A percentile compares a stretch with the other conserved stretches of the same genome.
Evolutionary conservation across 64 coral and sea anemone species (phyloP).

Genomic region (Pocillopora damicornis): DNA sequence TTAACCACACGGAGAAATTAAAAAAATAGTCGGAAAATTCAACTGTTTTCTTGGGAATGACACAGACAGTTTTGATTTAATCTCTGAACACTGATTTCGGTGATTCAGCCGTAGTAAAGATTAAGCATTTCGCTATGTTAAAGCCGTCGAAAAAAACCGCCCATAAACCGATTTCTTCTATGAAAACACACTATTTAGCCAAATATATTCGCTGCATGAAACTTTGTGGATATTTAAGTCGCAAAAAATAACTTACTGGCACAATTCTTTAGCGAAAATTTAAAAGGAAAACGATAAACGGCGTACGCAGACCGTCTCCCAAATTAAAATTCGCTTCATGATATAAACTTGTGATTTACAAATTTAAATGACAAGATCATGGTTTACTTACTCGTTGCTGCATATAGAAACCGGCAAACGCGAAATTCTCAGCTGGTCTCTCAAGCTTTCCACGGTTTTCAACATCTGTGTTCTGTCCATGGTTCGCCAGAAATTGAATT

Average conservation of each 20-base stretch:
- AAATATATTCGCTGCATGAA: not conserved
- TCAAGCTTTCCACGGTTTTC: conserved; percentile 93
- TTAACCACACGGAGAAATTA: not conserved
- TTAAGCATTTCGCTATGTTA: not conserved
- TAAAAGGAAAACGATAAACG: not conserved
- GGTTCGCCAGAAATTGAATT: not conserved
- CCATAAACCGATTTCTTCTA: not conserved
- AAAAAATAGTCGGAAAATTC: not conserved
- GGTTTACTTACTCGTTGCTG: conserved; percentile 78
- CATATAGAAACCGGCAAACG: conserved; percentile 92
- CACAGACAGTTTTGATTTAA: not conserved
- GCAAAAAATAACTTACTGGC: not conserved
- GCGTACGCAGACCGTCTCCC: not conserved
- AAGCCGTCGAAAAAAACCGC: conserved; percentile 7
- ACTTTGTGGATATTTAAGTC: not conserved
- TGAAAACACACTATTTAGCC: conserved; percentile 5
- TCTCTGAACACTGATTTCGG: not conserved
- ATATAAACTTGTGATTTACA: conserved; percentile 17
- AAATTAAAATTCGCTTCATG: not conserved
- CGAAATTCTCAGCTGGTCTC: conserved; percentile 86
- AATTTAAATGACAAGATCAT: conserved; percentile 20
- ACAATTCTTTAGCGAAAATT: not conserved
- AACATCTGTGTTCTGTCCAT: conserved; percentile 86
- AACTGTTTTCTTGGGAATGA: not conserved
- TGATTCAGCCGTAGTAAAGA: not conserved